phyloP scores from a whole-genome alignment of 2,113 vertebrate species.

The Brachypodius melanocephalos region DNA sequence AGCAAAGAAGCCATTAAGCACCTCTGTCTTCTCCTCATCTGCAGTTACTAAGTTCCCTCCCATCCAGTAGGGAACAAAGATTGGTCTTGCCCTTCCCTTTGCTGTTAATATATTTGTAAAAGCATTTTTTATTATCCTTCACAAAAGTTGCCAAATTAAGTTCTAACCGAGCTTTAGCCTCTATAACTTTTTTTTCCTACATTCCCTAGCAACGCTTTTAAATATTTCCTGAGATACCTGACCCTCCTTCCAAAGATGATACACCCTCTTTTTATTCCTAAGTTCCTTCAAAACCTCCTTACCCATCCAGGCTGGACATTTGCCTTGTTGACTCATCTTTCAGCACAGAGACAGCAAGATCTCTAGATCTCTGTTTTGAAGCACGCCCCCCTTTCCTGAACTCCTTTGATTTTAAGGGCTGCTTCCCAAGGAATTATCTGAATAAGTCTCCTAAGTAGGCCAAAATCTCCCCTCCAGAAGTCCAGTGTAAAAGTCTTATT shows the following conservation, averaged over 20 bases:
- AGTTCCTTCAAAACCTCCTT: not conserved
- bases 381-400: not conserved
- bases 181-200: not conserved
- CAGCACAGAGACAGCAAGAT: too few relatives aligned
- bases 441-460: not conserved
- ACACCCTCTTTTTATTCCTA: not conserved
- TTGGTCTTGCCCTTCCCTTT: not conserved
- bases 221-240: not conserved
- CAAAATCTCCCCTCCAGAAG: not conserved
- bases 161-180: not conserved
- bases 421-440: not conserved
- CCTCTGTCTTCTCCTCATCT: not conserved
- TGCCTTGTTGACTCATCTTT: fast-evolving
- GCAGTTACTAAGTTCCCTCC: not conserved
- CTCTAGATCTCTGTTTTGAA: not conserved
- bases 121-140: not conserved
- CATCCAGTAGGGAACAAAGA: not conserved
- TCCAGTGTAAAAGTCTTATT: not conserved
- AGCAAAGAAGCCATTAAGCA: not conserved
- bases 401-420: not conserved
- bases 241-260: not conserved
- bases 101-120: not conserved
- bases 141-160: not conserved
- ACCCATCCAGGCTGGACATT: not conserved
- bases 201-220: not conserved